Conservation (phyloP, 1,140 invertebrate species). For the Psilanteris sp. region DNA sequence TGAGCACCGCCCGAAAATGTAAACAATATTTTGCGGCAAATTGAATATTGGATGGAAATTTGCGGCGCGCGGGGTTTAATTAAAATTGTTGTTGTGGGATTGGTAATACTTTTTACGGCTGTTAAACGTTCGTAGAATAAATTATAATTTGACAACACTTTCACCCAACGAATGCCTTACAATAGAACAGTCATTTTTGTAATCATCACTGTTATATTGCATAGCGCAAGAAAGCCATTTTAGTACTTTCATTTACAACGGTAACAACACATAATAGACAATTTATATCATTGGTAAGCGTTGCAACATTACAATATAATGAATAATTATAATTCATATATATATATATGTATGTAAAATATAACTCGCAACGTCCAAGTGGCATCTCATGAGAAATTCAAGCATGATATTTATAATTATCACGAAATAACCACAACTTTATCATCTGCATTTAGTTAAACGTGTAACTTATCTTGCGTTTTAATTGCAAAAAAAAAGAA, state of each 20-base stretch:
- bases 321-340: constrained; percentile 36
- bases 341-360: no score
- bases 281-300: constrained; percentile 33
- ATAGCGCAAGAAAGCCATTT: constrained; percentile 20
- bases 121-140: constrained; percentile 24
- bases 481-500: no score
- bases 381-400: no score
- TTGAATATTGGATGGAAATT: no score
- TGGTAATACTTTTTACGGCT: constrained; percentile 6
- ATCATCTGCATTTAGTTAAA: no score
- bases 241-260: constrained; percentile 40
- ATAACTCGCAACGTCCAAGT: no score
- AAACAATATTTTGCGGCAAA: no score
- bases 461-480: no score
- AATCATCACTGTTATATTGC: constrained; percentile 30
- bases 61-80: no score
- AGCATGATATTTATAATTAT: no score
- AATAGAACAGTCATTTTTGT: constrained; percentile 44
- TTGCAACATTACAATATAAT: constrained; percentile 8
- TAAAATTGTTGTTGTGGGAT: not conserved
- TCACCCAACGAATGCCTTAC: constrained; percentile 29
- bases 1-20: no score
- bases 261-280: constrained; percentile 41
- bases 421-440: no score
- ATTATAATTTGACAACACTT: constrained; percentile 41